Percentiles rank a stretch among this genome's conserved stretches.
phyloP scores from a whole-genome alignment of 2,888 invertebrate genomes.

The Galerucella calmariensis region DNA sequence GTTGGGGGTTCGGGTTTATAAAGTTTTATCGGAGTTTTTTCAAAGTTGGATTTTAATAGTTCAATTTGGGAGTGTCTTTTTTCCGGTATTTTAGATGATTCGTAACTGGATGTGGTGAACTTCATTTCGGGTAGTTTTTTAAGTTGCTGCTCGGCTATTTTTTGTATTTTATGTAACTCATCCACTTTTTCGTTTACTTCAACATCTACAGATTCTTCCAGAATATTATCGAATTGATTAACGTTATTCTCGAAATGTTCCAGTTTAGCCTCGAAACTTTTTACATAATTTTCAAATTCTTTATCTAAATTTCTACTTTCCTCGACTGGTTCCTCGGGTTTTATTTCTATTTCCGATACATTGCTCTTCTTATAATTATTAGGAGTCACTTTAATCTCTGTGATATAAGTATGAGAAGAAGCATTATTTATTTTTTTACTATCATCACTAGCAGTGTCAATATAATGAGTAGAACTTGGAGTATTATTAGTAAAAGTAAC shows the following conservation, averaged over 20 bases:
- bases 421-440: constrained; percentile 52
- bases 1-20: constrained; percentile 49
- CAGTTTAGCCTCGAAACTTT: constrained; percentile 57
- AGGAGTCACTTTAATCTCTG: constrained; percentile 78
- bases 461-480: constrained; percentile 8
- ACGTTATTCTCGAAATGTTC: constrained; percentile 56
- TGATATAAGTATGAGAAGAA: constrained; percentile 72
- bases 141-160: constrained; percentile 63
- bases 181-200: constrained; percentile 49
- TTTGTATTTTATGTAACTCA: constrained; percentile 61
- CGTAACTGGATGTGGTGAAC: constrained; percentile 74
- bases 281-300: constrained; percentile 61
- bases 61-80: constrained; percentile 71
- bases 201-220: constrained; percentile 45
- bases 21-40: constrained; percentile 60
- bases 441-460: constrained; percentile 30
- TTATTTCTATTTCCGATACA: constrained; percentile 57
- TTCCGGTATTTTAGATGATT: constrained; percentile 70
- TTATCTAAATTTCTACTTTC: constrained; percentile 62
- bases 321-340: constrained; percentile 61
- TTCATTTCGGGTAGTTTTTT: constrained; percentile 69
- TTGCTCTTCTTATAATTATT: constrained; percentile 60
- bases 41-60: constrained; percentile 65
- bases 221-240: constrained; percentile 54
- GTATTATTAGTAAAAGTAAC: constrained; percentile 20